A percentile compares a stretch with the other conserved stretches of the same genome.
Evolutionary conservation across 2,888 invertebrate genomes (phyloP).

Genomic region (Drosophila nr. fundita): DNA sequence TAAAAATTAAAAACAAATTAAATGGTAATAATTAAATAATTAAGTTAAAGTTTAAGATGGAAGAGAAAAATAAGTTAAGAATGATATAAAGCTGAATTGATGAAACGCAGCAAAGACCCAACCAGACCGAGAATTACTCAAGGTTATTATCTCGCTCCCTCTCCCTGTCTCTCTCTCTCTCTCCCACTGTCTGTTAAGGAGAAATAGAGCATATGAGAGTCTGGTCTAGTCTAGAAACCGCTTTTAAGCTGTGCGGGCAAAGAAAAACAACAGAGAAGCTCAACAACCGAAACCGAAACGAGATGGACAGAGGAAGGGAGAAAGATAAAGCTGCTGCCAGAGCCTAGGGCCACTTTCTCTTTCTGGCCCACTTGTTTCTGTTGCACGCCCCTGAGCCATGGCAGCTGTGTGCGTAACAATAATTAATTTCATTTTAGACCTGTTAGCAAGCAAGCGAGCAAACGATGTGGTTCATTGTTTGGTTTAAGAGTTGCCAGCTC

Average conservation of each 20-base stretch:
- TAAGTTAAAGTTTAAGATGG: neutral
- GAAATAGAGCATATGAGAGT: neutral
- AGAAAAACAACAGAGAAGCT: conserved; percentile 13
- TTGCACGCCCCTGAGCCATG: conserved; percentile 27
- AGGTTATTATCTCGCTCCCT: neutral
- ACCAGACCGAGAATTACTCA: neutral
- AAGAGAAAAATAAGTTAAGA: neutral
- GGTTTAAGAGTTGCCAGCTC: conserved; percentile 33
- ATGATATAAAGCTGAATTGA: neutral
- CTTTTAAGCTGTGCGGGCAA: conserved; percentile 5
- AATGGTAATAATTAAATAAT: neutral
- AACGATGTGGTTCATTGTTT: conserved; percentile 73
- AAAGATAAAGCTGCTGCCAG: neutral
- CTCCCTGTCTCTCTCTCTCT: neutral
- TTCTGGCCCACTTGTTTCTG: conserved; percentile 4
- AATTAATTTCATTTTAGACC: conserved; percentile 80
- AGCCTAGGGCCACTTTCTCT: neutral
- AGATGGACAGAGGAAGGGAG: neutral
- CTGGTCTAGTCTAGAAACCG: neutral
- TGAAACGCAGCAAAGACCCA: neutral
- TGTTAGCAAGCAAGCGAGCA: conserved; percentile 78
- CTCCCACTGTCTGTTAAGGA: neutral
- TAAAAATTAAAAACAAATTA: neutral
- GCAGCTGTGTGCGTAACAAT: conserved; percentile 78
- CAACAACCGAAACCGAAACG: neutral